phyloP scores from a whole-genome alignment of 2,797 vertebrate species.

The Gadopsis bispinosus region DNA sequence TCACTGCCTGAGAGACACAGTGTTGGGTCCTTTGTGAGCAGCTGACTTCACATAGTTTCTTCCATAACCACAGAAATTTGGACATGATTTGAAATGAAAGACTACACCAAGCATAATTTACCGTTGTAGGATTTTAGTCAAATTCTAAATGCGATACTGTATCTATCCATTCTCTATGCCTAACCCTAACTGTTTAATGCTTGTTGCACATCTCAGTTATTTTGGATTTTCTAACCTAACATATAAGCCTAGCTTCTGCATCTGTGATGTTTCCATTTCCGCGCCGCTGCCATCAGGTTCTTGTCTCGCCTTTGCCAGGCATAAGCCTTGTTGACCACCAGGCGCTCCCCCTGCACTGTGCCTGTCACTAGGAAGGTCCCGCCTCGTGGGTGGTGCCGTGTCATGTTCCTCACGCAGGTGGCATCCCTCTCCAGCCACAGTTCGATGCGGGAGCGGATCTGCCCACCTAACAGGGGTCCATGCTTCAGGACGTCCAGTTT shows the following conservation, averaged over 20 bases:
- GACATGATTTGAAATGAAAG: conserved; percentile 19
- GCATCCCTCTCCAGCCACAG: conserved; percentile 89
- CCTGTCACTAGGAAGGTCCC: conserved; percentile 87
- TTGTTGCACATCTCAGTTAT: conserved; percentile 18
- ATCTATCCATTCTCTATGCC: conserved; percentile 1
- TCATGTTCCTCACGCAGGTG: conserved; percentile 89
- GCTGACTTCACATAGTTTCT: conserved; percentile 12
- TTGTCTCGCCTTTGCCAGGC: conserved; percentile 87
- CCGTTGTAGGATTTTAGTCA: conserved; percentile 5
- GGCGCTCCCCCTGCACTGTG: conserved; percentile 83
- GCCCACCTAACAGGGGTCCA: conserved; percentile 82
- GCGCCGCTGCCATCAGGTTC: conserved; percentile 84
- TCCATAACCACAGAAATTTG: conserved; percentile 21
- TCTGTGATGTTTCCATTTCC: conserved; percentile 87
- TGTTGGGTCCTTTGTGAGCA: conserved; percentile 15
- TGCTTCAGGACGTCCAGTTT: conserved; percentile 88
- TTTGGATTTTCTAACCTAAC: background rate
- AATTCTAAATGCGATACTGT: conserved; percentile 12
- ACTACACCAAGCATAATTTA: conserved; percentile 23
- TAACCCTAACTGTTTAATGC: conserved; percentile 16
- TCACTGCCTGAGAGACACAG: conserved; percentile 9
- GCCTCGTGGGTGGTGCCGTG: conserved; percentile 78
- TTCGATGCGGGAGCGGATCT: conserved; percentile 83
- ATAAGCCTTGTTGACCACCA: conserved; percentile 88
- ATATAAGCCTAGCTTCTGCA: conserved; percentile 77